Percentiles rank a stretch among this genome's conserved stretches.
Evolutionary conservation across 1,140 invertebrate species (phyloP).

Genomic region (Hyphantria cunea): DNA sequence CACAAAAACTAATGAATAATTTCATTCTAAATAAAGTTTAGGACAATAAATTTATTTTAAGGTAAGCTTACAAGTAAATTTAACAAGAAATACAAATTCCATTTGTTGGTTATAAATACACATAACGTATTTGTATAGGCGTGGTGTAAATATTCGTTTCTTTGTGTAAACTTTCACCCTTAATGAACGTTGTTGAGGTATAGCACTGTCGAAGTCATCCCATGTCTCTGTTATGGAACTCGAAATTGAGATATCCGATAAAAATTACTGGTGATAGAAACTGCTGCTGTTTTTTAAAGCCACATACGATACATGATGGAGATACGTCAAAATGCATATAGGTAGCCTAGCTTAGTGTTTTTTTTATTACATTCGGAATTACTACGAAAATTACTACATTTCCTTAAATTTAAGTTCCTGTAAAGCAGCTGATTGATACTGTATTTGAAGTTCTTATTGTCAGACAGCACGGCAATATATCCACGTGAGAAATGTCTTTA

Average conservation of each 20-base stretch:
- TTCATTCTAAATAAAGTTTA: not conserved
- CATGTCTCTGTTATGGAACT: conserved; percentile 24
- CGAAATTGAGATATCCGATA: conserved; percentile 1
- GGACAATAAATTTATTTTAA: too few species aligned
- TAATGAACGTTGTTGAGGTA: conserved; percentile 45
- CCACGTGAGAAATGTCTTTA: too few species aligned
- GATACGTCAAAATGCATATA: too few species aligned
- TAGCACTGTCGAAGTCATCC: conserved; percentile 31
- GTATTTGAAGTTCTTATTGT: too few species aligned
- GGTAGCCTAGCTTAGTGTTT: too few species aligned
- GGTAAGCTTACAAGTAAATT: not conserved
- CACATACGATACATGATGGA: too few species aligned
- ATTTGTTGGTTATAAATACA: conserved; percentile 15
- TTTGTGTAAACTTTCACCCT: conserved; percentile 42
- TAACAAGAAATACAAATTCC: conserved; percentile 9
- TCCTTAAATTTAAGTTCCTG: too few species aligned
- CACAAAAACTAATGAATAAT: too few species aligned
- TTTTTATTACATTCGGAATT: too few species aligned
- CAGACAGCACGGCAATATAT: too few species aligned
- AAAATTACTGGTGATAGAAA: conserved; percentile 7
- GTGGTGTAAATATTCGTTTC: conserved; percentile 33
- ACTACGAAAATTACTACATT: too few species aligned
- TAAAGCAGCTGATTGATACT: too few species aligned
- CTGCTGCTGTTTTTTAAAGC: not conserved
- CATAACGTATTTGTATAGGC: conserved; percentile 21